Base-by-base conservation (phyloP, 2,113 vertebrate species). In the Nerophis ophidion region DNA sequence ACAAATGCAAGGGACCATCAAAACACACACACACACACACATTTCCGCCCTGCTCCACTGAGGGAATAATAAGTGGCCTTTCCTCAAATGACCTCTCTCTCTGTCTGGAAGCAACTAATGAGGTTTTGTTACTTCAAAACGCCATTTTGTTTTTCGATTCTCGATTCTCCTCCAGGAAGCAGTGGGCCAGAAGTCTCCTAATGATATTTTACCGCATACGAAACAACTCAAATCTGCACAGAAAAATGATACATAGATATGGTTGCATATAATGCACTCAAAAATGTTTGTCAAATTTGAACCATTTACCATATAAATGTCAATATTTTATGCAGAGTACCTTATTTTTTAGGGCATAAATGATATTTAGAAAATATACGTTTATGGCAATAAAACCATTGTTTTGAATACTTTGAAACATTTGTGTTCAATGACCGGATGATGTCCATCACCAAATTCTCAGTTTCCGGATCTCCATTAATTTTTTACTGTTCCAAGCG, bases 121-220 rank as follows among this genome's bases (percentile, higher is more conserved):
- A n/a, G 33, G 52, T 61, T 74, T 57, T 26, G 35, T 61, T 70
- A 68, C 68, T 76, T 81, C 57, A 81, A 77, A 76, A 52, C 45
- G 36, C 42, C 61, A 14, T 57, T 67, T 16, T 66, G 45, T 17
- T 35, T 36, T 47, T n/a, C 14, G 7, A 15, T 6, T 19, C 36
- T 5, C 26, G 8, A 6, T 68, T 2, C 13, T 62, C 50, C 59
- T 64, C 55, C 65, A 35, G 55, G 14, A 52, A 63, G 51, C 50
- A 40, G 46, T 50, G 10, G 58, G 63, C 63, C 68, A 71, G 40
- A 50, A 73, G 52, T 26, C 66, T 19, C 40, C 14, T 38, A 38
- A 48, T 8, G 33, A 46, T 13, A 56, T 10, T 46, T 70, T 64
- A 34, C 48, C 51, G 5, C 13, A 53, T 35, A 35, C 36, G 5